Base-by-base conservation (phyloP, 1,140 invertebrate species). In the Drosophila athabasca region DNA sequence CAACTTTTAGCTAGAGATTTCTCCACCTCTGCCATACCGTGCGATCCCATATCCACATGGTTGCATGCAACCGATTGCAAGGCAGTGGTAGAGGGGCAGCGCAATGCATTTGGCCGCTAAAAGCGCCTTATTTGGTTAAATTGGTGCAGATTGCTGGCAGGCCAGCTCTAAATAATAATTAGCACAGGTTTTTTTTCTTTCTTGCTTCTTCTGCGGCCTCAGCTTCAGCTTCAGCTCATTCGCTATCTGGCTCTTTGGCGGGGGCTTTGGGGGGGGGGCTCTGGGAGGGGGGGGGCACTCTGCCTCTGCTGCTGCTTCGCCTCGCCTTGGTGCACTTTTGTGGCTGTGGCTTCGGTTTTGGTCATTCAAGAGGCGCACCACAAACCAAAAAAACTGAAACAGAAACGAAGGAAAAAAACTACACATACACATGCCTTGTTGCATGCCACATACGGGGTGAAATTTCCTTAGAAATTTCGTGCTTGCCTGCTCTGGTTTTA, bases 391-490 rank as follows among this genome's bases (percentile, higher is more conserved):
- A 44, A 62, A 44, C 2, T 6, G 44, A 66, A 43, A 66, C 24
- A 6, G 24, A 66, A 53, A 5, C 31, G 44, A 46, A 48, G 29
- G 43, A 65, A 35, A 22, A 22, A 24, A 62, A 45, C 17, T 15
- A 31, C 62, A 29, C 50, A 39, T 62, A 70, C 55, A 58, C 55
- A 75, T 68, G 78, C 76, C 71, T 82, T 87, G 84, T 83, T 89
- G 79, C 83, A 83, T 87, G 83, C 82, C 75, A 68, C 76, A 88
- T 87, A 88, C 83, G 84, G 83, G 83, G 83, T 87, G 83, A 88
- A 88, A 88, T 88, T 88, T 88, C 76, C 84, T 87, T 89, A 88
- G 84, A 88, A 89, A 89, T 85, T 89, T 89, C 81, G 79, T 90
- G 84, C 84, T 90, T 84, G 84, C 80, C 77, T 89, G 84, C 85